Base-by-base conservation (phyloP, 2,888 invertebrate species). In the Agrilus cyanescens region DNA sequence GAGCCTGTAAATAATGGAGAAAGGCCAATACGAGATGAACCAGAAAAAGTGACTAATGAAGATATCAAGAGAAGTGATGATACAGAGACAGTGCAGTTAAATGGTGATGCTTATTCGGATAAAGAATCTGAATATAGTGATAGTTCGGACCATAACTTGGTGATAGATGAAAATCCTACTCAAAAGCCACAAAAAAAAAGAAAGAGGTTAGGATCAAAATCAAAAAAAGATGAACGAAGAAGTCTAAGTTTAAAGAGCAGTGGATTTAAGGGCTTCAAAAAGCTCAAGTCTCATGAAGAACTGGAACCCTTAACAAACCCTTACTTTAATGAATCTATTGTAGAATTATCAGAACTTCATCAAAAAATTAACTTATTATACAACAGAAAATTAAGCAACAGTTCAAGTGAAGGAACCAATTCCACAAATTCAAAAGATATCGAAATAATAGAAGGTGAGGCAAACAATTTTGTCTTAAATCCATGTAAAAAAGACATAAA, bases 71-170 rank as follows among this genome's bases (percentile, higher is more conserved):
- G 40, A 15, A 45, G 32, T 6, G 31, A 40, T 20, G 43, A 43
- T 10, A 32, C 41, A 8, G 51, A 41, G 25, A 47, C 47, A 35
- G 47, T 50, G 32, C 57, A 62, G 57, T 53, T 62, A 31, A 65
- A 65, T 53, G 65, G 65, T 41, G 61, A 62, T 41, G 49, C 53
- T 16, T 43, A 42, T 33, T 35, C 31, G 10, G 49, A 50, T 14
- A 29, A 35, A 5, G 40, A 48, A n/a, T 48, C 48, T 4, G 58
- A 61, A 30, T 57, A 61, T 41, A 58, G 55, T 37, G 60, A 59
- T 47, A 65, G 63, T 52, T 66, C 65, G 30, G 66, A 65, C 53
- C 61, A 61, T 53, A 65, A 67, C 53, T 50, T 67, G 40, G 56
- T 67, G 10, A 67, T 67, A 47, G 66, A 67, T 52, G 66, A 67